Evolutionary conservation across 2,113 vertebrate genomes (phyloP), one percentile per base, ranked within the genome.

Genomic region (Empidonax traillii): DNA sequence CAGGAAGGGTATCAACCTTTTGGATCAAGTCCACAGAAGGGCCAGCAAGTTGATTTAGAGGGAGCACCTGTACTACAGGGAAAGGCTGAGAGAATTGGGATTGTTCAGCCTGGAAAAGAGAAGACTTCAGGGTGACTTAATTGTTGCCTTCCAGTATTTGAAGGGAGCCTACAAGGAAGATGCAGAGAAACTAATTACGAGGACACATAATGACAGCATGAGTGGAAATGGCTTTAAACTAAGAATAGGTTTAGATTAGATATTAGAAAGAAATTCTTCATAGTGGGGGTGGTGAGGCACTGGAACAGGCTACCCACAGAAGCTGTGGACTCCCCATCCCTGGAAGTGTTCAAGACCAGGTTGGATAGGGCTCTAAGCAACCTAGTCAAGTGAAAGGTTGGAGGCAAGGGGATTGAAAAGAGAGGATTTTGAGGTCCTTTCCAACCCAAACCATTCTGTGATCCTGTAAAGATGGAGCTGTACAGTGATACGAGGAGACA

Each of bases 81-180:
- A 37, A 24, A 67, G 12, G 10, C 12, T 52, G 9, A 51, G 22
- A 59, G 18, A 71, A 41, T 14, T 30, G 10, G 13, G 24, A 33
- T 44, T 66, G 6, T 28, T 89, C 14, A 89, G 12, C 15, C 15
- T 39, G 19, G 27, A 51, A 58, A 65, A 58, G 25, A 43, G 14
- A 88, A 66, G 14, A 18, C 14, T 49, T 65, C 35, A 58, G 18
- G 10, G 10, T 66, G 37, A 33, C 33, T 11, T 59, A 44, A 51
- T 37, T 44, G 33, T 37, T 12, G 23, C 16, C 9, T 52, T 66
- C 33, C 3, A 13, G 4, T 59, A 33, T 81, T 59, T 28, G 37
- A 33, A 37, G 9, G 0, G 0, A 13, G 5, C 52, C 22, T n/a
- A 33, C 4, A 52, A 67, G 44, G 52, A 37, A 73, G 27, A 33